phyloP scores from a whole-genome alignment of 2,113 vertebrate species.

The Charina bottae region DNA sequence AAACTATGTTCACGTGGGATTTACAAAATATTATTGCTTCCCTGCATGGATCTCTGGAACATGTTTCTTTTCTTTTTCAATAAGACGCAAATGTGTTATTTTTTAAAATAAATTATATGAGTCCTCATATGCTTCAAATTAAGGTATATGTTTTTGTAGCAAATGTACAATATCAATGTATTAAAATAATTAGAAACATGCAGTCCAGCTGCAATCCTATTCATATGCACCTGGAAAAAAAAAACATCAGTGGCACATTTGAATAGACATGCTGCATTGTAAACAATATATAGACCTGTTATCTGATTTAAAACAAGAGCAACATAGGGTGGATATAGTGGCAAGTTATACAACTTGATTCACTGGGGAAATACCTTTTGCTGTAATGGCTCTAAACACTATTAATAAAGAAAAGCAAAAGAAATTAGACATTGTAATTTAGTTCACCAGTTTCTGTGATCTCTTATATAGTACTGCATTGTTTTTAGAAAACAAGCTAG shows the following conservation, averaged over 20 bases:
- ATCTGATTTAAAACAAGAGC: background rate
- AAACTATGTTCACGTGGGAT: background rate
- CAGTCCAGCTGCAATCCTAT: background rate
- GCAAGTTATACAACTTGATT: background rate
- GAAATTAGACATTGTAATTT: background rate
- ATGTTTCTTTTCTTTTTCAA: background rate
- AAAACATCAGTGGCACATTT: background rate
- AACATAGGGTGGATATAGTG: background rate
- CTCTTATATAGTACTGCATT: background rate
- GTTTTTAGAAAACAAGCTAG: constrained; percentile 5
- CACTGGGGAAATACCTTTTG: background rate
- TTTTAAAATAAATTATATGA: rapidly evolving
- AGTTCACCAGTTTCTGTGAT: background rate
- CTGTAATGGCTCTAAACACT: background rate
- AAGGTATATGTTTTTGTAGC: background rate
- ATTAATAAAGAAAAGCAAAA: background rate
- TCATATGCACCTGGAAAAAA: background rate
- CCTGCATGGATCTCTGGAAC: rapidly evolving
- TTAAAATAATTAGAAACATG: background rate
- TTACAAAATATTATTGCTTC: background rate
- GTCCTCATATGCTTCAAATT: background rate
- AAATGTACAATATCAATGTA: background rate
- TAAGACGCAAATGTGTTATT: constrained; percentile 5
- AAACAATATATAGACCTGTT: background rate
- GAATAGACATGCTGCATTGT: background rate